Base-by-base conservation (phyloP, 2,888 invertebrate species). In the Oligia latruncula region DNA sequence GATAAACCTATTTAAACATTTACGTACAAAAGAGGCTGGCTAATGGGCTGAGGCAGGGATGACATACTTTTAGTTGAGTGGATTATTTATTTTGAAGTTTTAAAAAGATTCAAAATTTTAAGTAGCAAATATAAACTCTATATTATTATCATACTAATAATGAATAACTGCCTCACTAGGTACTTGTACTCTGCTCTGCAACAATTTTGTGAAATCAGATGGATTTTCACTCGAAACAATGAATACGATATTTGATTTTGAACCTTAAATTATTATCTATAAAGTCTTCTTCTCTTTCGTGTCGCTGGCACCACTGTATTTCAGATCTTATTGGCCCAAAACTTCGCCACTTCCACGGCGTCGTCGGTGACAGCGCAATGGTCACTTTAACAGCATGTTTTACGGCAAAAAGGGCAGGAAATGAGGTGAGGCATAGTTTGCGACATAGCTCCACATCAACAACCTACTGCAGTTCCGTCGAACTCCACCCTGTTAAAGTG, bases 1-100 rank as follows among this genome's bases (percentile, higher is more conserved):
- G 67, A 88, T 83, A 67, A 80, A 83, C 73, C 71, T 78, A 73
- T 75, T 87, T 81, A 85, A 89, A 87, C 73, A 87, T 88, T 87
- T 85, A 88, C 83, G 80, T 85, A 81, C 71, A 80, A 85, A 87
- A 87, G 86, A 74, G 76, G 68, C 64, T 58, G 20, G 58, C 80
- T 81, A 78, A 85, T 79, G 80, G 79, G 29, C 65, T 55, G 68
- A 35, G 17, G n/a, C 49, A 66, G 83, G 80, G 78, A 58, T 81
- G 78, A 58, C 67, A 8, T 58, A 77, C 60, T 71, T 84, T 70
- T 6, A n/a, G 35, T 49, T 35, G 29, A 66, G 46, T 11, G 29
- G 3, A 23, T 52, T 71, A 58, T 80, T 72, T 62, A 78, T 78
- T 68, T 70, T 2, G 17, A 64, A 79, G 49, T 64, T 71, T 29